Conservation (phyloP, 2,888 invertebrate genomes). For the Nematopogon swammerdamellus region DNA sequence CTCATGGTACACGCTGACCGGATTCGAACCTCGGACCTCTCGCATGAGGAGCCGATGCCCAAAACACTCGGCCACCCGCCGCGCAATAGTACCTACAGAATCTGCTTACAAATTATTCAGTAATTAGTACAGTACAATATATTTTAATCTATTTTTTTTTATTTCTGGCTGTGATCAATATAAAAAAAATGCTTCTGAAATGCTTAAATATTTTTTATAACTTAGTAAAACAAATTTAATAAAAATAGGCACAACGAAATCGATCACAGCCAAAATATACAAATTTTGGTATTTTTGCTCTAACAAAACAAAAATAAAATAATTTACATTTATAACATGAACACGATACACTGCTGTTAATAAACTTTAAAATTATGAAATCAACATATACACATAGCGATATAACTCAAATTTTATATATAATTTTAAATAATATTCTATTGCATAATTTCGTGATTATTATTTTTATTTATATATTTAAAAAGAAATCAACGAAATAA, state of each 20-base stretch:
- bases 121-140: too few relatives aligned
- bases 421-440: background rate
- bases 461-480: background rate
- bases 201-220: background rate
- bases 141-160: too few relatives aligned
- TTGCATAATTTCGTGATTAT: background rate
- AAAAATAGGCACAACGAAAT: background rate
- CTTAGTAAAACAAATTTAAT: background rate
- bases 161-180: background rate
- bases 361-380: constrained; percentile 2
- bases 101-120: too few relatives aligned
- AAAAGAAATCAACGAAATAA: background rate
- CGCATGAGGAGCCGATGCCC: too few relatives aligned
- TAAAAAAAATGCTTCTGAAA: background rate
- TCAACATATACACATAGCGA: too few relatives aligned
- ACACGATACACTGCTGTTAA: too few relatives aligned
- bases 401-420: too few relatives aligned
- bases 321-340: constrained; percentile 1
- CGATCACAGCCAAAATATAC: background rate
- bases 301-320: background rate
- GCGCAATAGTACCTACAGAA: too few relatives aligned
- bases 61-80: too few relatives aligned
- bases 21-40: too few relatives aligned
- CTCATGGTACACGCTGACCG: too few relatives aligned
- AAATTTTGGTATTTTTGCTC: background rate